These are phyloP conservation scores for Stegastes partitus DNA, from an alignment of 2,113 vertebrate species.

Conservation along the genomic window DNA sequence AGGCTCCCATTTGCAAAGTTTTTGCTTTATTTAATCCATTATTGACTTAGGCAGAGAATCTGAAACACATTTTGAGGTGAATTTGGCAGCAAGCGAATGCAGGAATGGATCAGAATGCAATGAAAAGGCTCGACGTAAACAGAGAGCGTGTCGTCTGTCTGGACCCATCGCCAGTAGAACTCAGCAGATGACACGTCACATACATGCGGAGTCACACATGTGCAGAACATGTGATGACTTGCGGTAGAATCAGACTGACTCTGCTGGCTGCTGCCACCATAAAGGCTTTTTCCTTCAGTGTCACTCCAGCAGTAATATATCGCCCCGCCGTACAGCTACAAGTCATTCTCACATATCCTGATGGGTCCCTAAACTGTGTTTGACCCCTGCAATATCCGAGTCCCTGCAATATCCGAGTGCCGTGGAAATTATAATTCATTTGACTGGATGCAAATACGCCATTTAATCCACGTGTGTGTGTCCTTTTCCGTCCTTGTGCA, in stretches of 20 bases:
- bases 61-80: no score
- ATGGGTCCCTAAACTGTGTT: constrained; percentile 39
- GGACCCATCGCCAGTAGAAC: not conserved
- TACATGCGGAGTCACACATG: not conserved
- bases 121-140: not conserved
- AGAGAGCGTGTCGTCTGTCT: not conserved
- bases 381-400: constrained; percentile 39
- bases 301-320: constrained; percentile 27
- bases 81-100: not conserved
- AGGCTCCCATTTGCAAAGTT: constrained; percentile 5
- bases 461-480: constrained; percentile 39
- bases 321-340: not conserved
- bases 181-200: not conserved
- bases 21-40: not conserved
- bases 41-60: not conserved
- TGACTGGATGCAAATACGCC: constrained; percentile 49
- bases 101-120: not conserved
- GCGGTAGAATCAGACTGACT: constrained; percentile 23
- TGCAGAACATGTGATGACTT: constrained; percentile 3
- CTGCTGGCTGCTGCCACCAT: not conserved
- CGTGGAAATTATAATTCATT: constrained; percentile 54
- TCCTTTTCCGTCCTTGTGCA: constrained; percentile 75
- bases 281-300: constrained; percentile 26
- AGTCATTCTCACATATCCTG: constrained; percentile 14
- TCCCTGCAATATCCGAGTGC: constrained; percentile 20